Evolutionary conservation across 2,113 vertebrate species (phyloP), one percentile per base, ranked within the genome.

Genomic region (Alaudala cheleensis): DNA sequence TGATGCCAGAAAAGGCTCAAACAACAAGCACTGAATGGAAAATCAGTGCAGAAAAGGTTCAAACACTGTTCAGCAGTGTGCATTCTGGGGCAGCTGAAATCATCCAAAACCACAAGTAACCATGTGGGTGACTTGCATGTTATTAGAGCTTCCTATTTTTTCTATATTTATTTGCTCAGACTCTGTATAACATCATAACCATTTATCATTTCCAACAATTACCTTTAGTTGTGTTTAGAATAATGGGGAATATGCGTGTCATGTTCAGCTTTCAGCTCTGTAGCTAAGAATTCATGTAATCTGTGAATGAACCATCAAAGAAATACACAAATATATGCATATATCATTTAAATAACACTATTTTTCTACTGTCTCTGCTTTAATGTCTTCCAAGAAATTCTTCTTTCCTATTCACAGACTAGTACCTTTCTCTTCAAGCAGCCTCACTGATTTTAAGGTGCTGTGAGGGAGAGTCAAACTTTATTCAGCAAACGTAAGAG

Each of bases 341-440:
- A 23, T 21, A 11, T 11, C 10, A 69, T 31, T 49, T 11, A 77
- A 65, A 34, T 4, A 54, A 2, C 2, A 33, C 9, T 0, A 1
- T 33, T 67, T 81, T 67, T 79, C 37, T 61, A 25, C 11, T 29
- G 1, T 60, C 7, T 61, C 44, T 65, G 60, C 24, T 86, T 57
- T 69, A 47, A 58, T 51, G 15, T 60, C 53, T 26, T 81, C 23
- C 39, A 56, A 54, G 50, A 72, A 6, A 74, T 47, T 44, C 4
- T 58, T 61, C 10, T n/a, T 33, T 65, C 18, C 13, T 81, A 12
- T 53, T 90, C 72, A 73, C 11, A 28, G 56, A 54, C 4, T 28
- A 51, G 9, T 10, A 65, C 11, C 2, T 81, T 77, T 70, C 23
- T 78, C 56, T 81, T 73, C 76, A 56, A 78, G 33, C 17, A 71